These are phyloP conservation scores for Napeogenes inachia DNA, from an alignment of 2,888 invertebrate genomes.

Conservation along the genomic window DNA sequence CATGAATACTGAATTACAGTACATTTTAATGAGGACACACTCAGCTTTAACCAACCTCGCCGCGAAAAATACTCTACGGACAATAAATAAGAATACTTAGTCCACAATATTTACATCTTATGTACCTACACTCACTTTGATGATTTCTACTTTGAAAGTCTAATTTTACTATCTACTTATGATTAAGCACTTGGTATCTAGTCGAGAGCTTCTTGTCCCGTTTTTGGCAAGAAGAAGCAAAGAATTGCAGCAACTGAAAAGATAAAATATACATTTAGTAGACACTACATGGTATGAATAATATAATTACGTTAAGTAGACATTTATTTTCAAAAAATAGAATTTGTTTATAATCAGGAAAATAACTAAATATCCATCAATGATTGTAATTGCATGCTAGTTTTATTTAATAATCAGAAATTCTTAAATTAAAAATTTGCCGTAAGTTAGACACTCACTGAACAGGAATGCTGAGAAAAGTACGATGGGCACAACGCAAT, in stretches of 20 bases:
- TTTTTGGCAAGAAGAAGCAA: slow-evolving; percentile 85
- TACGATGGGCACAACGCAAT: slow-evolving; percentile 85
- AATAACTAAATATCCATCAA: too few relatives aligned
- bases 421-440: not conserved
- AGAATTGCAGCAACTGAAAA: slow-evolving; percentile 84
- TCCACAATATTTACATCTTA: slow-evolving; percentile 72
- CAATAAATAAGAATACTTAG: slow-evolving; percentile 61
- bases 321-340: too few relatives aligned
- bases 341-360: too few relatives aligned
- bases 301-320: not conserved
- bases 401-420: too few relatives aligned
- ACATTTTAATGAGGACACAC: slow-evolving; percentile 43
- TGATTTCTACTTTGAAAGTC: slow-evolving; percentile 27
- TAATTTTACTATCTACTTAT: slow-evolving; percentile 53
- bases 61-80: slow-evolving; percentile 29
- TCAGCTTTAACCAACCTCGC: slow-evolving; percentile 16
- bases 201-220: slow-evolving; percentile 84
- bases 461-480: slow-evolving; percentile 85
- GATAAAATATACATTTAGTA: slow-evolving; percentile 27
- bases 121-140: slow-evolving; percentile 52
- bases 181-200: slow-evolving; percentile 55
- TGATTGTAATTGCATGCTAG: too few relatives aligned
- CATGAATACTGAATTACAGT: slow-evolving; percentile 65
- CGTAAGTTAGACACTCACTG: slow-evolving; percentile 72
- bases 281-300: not conserved